Conservation (phyloP, 30 jellyfish, hydroid and myxozoan genomes). For the Cassiopea andromeda region DNA sequence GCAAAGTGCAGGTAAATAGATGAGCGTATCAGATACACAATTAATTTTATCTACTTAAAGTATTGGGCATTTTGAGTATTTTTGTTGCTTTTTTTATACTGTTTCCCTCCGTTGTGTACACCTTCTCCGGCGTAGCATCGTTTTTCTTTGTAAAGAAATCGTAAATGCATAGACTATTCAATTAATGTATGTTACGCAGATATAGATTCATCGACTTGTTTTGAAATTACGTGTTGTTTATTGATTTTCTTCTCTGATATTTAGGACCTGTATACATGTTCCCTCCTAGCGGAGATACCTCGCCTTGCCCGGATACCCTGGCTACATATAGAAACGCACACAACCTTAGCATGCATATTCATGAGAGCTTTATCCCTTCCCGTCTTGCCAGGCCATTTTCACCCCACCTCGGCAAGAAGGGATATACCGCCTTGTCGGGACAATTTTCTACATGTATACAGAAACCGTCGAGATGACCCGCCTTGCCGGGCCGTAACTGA, state of each 20-base stretch:
- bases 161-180: not conserved
- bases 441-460: slow-evolving; percentile 3
- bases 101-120: not conserved
- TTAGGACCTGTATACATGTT: not conserved
- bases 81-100: not conserved
- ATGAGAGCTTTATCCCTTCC: no score
- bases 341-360: not conserved
- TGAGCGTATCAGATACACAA: not conserved
- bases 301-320: not conserved
- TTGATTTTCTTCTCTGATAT: not conserved
- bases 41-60: not conserved
- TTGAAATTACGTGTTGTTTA: not conserved
- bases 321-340: not conserved
- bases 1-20: no score
- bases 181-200: not conserved
- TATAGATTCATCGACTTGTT: not conserved
- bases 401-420: not conserved
- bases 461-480: slow-evolving; percentile 2
- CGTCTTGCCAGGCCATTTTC: not conserved
- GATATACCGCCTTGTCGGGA: not conserved
- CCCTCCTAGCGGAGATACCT: not conserved
- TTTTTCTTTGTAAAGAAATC: not conserved
- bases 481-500: not conserved
- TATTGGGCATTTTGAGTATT: not conserved
- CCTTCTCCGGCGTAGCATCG: not conserved